Percentiles rank a stretch among this genome's conserved stretches.
Conservation (phyloP, 2,797 vertebrate genomes). For the Corythornis leucogaster region DNA sequence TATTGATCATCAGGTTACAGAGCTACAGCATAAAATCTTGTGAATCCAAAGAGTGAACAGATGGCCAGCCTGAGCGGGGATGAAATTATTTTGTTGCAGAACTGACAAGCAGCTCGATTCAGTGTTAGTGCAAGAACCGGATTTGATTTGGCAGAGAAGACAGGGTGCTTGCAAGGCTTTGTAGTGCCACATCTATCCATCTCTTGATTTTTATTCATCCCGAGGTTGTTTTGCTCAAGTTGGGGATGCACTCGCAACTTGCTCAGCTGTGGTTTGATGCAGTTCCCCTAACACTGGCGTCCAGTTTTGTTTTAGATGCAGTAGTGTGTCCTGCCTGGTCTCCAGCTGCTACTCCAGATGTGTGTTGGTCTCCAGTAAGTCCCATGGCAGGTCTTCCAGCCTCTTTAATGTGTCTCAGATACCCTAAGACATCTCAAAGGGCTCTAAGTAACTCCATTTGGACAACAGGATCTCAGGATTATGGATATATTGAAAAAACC, state of each 20-base stretch:
- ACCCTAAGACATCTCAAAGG: not conserved
- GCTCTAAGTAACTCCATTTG: not conserved
- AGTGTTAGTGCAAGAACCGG: not conserved
- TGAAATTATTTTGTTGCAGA: conserved; percentile 59
- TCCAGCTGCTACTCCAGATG: not conserved
- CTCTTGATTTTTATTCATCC: not conserved
- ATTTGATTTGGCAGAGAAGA: conserved; percentile 54
- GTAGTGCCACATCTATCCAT: not conserved
- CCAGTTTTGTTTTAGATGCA: not conserved
- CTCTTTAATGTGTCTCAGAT: not conserved
- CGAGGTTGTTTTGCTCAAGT: not conserved
- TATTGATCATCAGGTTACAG: conserved; percentile 67
- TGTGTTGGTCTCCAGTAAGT: not conserved
- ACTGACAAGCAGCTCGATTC: conserved; percentile 56
- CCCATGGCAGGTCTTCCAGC: not conserved
- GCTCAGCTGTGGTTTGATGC: not conserved
- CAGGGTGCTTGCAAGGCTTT: not conserved
- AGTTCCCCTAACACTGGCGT: not conserved
- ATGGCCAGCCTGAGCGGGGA: conserved; percentile 40
- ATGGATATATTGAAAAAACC: not conserved
- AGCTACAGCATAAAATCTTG: conserved; percentile 27
- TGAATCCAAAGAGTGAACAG: conserved; percentile 54
- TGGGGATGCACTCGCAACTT: not conserved
- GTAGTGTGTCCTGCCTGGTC: not conserved
- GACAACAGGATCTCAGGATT: not conserved